A percentile compares a stretch with the other conserved stretches of the same genome.
Evolutionary conservation across 2,113 vertebrate species (phyloP).

Genomic region (Nyctibius bracteatus): DNA sequence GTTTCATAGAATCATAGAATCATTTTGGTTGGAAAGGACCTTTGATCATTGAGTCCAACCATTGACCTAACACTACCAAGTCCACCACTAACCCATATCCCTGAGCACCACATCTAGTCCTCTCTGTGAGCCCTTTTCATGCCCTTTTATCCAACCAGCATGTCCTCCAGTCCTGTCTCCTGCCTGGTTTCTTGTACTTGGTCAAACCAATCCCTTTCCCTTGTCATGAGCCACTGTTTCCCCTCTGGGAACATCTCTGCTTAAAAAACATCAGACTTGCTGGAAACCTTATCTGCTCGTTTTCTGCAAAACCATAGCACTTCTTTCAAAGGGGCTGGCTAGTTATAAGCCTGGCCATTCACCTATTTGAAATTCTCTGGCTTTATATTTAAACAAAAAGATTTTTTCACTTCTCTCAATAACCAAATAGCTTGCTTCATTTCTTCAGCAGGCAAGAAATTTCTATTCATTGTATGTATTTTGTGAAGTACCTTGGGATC

Average conservation of each 20-base stretch:
- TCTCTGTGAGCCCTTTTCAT: background rate
- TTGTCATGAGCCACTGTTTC: background rate
- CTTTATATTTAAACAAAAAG: background rate
- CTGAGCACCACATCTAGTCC: too few relatives aligned
- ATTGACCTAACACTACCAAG: too few relatives aligned
- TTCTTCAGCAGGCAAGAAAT: background rate
- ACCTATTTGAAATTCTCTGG: background rate
- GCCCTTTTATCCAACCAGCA: background rate
- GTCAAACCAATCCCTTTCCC: background rate
- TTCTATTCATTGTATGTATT: background rate
- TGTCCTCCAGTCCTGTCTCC: background rate
- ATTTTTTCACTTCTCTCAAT: background rate
- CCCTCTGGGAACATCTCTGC: background rate
- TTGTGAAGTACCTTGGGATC: background rate
- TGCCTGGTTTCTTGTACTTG: background rate
- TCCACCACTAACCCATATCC: too few relatives aligned
- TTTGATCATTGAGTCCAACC: too few relatives aligned
- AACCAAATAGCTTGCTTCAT: background rate
- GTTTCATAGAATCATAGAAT: too few relatives aligned
- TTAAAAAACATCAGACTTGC: background rate
- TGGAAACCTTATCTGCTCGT: background rate
- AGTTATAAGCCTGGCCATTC: background rate
- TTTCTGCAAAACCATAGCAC: background rate
- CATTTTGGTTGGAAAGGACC: too few relatives aligned
- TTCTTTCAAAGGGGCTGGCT: background rate